These are phyloP conservation scores for Scophthalmus maximus DNA, from an alignment of 2,113 vertebrate genomes.

Conservation along the genomic window DNA sequence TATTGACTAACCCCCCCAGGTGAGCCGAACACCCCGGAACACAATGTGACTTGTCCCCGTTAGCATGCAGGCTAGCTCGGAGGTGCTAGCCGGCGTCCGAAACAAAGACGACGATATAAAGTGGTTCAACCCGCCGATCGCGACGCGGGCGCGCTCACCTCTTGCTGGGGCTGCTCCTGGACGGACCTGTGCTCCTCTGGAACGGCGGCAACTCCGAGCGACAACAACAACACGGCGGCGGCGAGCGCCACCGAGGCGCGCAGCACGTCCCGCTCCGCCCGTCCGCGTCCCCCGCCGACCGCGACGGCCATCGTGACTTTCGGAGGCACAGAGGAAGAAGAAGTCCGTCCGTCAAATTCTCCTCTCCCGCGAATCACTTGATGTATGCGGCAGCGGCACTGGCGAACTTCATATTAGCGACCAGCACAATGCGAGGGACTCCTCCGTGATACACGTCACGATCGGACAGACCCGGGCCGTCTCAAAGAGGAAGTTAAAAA, in stretches of 20 bases:
- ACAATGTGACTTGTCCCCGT: not conserved
- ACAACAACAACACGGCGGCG: slow-evolving; percentile 58
- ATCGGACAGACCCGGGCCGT: not conserved
- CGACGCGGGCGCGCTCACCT: too few relatives aligned
- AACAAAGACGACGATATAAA: accelerated
- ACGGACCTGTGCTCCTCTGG: slow-evolving; percentile 76
- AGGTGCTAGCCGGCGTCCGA: not conserved
- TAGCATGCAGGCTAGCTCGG: slow-evolving; percentile 60
- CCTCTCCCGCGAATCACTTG: slow-evolving; percentile 25
- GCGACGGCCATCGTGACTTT: slow-evolving; percentile 68
- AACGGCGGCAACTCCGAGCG: slow-evolving; percentile 64
- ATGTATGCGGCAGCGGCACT: not conserved
- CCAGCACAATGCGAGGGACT: not conserved
- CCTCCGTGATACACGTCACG: slow-evolving; percentile 48
- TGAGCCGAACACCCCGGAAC: slow-evolving; percentile 10
- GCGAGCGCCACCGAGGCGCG: slow-evolving; percentile 54
- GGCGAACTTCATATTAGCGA: slow-evolving; percentile 58
- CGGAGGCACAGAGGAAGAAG: not conserved
- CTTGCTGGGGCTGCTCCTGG: slow-evolving; percentile 63
- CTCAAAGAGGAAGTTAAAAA: slow-evolving; percentile 17
- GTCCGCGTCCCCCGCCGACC: slow-evolving; percentile 56
- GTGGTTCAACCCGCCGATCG: too few relatives aligned
- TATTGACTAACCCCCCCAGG: too few relatives aligned
- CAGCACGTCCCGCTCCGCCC: slow-evolving; percentile 35
- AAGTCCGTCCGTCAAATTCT: not conserved